Base-by-base conservation (phyloP, 2,888 invertebrate species). In the Eremobia ochroleuca region DNA sequence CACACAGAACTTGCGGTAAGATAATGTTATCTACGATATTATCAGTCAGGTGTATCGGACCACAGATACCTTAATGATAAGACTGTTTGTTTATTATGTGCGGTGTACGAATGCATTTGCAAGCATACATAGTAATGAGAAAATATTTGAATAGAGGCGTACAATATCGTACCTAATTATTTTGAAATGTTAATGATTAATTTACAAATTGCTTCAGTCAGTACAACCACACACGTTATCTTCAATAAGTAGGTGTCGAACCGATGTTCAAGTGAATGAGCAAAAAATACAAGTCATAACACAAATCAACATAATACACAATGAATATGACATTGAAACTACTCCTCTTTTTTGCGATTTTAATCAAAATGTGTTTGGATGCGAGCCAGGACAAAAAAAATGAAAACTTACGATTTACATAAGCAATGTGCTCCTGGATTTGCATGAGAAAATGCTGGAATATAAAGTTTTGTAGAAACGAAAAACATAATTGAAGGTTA, bases 21-120 rank as follows among this genome's bases (percentile, higher is more conserved):
- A 91, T 92, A 92, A 81, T 82, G 86, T 82, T 94, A 94, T 94
- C 93, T 90, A 81, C 76, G 73, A 85, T 89, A 86, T 92, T 83
- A 91, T 93, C 94, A 92, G 92, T 91, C 90, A 89, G 86, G 82
- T 90, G 85, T 93, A 94, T 94, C 93, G 88, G 76, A 68, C 83
- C 76, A 79, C 78, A 88, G 93, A 94, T 94, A 81, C 61, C 55
- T 40, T 94, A 91, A 61, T 86, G 92, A 94, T 93, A 93, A 92
- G 86, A 83, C 85, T 84, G 89, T 92, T 92, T 92, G 91, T 93
- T 92, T 91, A 89, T 85, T 88, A 83, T 85, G 86, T 76, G 87
- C 83, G 74, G 83, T 88, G 71, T 81, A 88, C 87, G 83, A 88
- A 90, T 88, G 86, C 87, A 82, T 85, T 85, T 74, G 83, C 76